Conservation (phyloP, 2,888 invertebrate genomes). For the Athripsodes cinereus region DNA sequence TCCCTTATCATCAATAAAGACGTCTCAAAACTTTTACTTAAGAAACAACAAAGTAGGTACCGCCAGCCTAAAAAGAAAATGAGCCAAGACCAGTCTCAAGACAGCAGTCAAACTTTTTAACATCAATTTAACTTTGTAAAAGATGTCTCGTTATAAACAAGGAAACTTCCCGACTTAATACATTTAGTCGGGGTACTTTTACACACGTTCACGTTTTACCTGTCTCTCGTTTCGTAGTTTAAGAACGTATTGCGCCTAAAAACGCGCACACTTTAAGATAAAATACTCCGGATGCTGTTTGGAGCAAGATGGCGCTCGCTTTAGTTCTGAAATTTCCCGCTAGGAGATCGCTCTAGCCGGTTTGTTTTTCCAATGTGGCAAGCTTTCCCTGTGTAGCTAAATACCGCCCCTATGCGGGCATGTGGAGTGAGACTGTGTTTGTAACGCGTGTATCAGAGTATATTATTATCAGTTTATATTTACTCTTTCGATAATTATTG, state of each 20-base stretch:
- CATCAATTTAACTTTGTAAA: no score
- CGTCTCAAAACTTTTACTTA: no score
- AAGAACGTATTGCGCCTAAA: slow-evolving; percentile 6
- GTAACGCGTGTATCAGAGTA: slow-evolving; percentile 19
- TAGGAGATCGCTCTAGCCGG: slow-evolving; percentile 18
- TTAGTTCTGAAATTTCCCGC: slow-evolving; percentile 19
- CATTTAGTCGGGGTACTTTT: neutral
- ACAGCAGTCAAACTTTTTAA: no score
- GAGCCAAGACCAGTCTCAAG: no score
- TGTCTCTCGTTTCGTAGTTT: neutral
- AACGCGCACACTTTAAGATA: slow-evolving; percentile 15
- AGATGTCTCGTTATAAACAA: no score
- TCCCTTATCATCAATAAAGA: no score
- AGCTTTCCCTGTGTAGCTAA: slow-evolving; percentile 32
- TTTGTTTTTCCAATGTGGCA: slow-evolving; percentile 11
- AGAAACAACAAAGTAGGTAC: no score
- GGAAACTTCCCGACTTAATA: neutral
- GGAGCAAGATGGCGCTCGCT: slow-evolving; percentile 29
- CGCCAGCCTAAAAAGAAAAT: no score
- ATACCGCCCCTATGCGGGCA: slow-evolving; percentile 27
- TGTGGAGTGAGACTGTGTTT: slow-evolving; percentile 17
- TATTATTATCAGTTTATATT: slow-evolving; percentile 13
- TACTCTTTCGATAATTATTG: neutral
- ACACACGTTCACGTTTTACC: neutral
- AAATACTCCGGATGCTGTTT: slow-evolving; percentile 26